A percentile compares a stretch with the other conserved stretches of the same genome.
These are phyloP conservation scores for Sinosuthora webbiana DNA, from an alignment of 2,113 vertebrate species.

Conservation along the genomic window DNA sequence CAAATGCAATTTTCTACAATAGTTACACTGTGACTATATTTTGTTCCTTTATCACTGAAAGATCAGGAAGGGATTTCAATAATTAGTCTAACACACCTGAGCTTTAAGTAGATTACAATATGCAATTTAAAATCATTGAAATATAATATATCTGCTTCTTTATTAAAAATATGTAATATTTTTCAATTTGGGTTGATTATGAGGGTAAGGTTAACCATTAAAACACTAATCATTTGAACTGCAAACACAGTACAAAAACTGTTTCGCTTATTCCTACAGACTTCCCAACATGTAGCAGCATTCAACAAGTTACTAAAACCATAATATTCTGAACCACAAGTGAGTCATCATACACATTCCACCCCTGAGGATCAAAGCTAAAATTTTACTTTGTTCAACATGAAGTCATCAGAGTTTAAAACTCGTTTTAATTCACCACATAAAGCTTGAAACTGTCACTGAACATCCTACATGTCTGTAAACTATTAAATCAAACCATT, in stretches of 20 bases:
- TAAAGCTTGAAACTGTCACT: not conserved
- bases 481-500: not conserved
- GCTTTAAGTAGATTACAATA: not conserved
- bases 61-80: not conserved
- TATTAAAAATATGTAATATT: not conserved
- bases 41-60: not conserved
- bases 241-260: not conserved
- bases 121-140: not conserved
- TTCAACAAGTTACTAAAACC: not conserved
- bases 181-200: not conserved
- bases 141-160: not conserved
- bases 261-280: not conserved
- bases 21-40: not conserved
- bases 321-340: not conserved
- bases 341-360: not conserved
- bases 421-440: not conserved
- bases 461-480: not conserved
- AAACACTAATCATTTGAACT: not conserved
- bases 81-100: not conserved
- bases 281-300: not conserved
- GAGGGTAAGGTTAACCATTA: not conserved
- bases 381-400: slow-evolving; percentile 9
- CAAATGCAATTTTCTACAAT: not conserved
- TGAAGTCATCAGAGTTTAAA: not conserved
- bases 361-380: slow-evolving; percentile 22